Evolutionary conservation across 2,113 vertebrate genomes (phyloP).

Genomic region (Struthio camelus): DNA sequence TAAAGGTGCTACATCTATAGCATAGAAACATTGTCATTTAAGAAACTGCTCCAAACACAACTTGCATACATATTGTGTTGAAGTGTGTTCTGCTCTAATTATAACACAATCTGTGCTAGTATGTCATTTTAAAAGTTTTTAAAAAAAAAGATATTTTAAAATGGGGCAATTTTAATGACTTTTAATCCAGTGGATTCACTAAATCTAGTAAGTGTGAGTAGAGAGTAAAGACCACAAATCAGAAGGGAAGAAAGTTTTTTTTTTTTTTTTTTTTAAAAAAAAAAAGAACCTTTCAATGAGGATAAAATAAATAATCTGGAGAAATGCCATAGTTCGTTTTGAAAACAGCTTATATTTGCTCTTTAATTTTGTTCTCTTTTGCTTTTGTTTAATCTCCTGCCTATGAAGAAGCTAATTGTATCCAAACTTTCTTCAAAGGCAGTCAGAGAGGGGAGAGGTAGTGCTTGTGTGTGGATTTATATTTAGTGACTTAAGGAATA

Average conservation of each 20-base stretch:
- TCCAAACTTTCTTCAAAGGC: no score
- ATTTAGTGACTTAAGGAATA: background rate
- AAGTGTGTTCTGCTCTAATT: no score
- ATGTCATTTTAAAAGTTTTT: background rate
- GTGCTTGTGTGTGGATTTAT: background rate
- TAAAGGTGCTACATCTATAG: constrained; percentile 36
- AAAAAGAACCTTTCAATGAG: constrained; percentile 8
- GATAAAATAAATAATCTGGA: constrained; percentile 9
- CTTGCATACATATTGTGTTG: background rate
- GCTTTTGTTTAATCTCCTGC: constrained; percentile 29
- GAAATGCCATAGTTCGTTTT: constrained; percentile 26
- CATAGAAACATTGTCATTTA: background rate
- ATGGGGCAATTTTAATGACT: background rate
- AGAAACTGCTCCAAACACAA: constrained; percentile 22
- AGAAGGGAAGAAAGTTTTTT: background rate
- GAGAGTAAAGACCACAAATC: background rate
- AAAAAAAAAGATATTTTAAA: background rate
- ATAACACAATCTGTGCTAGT: background rate
- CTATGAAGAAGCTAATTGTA: no score
- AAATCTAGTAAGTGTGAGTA: background rate
- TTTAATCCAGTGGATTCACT: background rate
- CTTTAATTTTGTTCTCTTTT: background rate
- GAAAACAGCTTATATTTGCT: background rate
- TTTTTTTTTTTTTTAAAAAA: no score
- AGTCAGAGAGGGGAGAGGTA: background rate